A percentile compares a stretch with the other conserved stretches of the same genome.
Evolutionary conservation across 2,797 vertebrate genomes (phyloP).

Genomic region (Meda fulgida): DNA sequence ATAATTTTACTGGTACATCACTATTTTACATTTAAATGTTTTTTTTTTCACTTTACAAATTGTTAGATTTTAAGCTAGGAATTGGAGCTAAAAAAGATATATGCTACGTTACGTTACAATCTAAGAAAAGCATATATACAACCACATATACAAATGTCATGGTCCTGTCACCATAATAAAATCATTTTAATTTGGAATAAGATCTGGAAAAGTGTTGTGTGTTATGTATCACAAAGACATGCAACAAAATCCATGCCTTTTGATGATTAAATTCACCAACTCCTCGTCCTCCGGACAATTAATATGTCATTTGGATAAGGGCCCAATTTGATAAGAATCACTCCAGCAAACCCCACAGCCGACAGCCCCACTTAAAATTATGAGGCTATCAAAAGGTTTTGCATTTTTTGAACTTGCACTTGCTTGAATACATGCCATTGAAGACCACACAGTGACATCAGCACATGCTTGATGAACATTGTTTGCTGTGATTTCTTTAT

Average conservation of each 20-base stretch:
- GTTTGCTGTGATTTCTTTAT: slow-evolving; percentile 20
- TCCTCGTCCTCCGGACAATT: background rate
- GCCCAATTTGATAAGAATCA: background rate
- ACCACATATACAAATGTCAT: too few species aligned
- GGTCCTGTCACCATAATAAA: too few species aligned
- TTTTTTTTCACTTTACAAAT: background rate
- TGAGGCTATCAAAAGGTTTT: slow-evolving; percentile 15
- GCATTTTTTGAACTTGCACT: slow-evolving; percentile 18
- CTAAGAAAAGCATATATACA: too few species aligned
- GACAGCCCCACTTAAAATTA: slow-evolving; percentile 18
- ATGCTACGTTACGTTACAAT: background rate
- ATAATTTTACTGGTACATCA: background rate
- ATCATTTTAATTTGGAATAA: too few species aligned
- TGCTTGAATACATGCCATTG: slow-evolving; percentile 25
- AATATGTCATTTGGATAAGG: background rate
- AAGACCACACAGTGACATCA: slow-evolving; percentile 31
- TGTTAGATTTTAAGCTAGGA: background rate
- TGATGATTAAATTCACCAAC: background rate
- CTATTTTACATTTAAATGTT: background rate
- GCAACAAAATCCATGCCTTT: background rate
- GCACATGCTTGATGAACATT: slow-evolving; percentile 32
- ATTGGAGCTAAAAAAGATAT: background rate
- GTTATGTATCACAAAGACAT: background rate
- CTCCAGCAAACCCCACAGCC: background rate
- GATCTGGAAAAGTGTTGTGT: too few species aligned